phyloP scores from a whole-genome alignment of 2,797 vertebrate species.

The Chaunax sp. region DNA sequence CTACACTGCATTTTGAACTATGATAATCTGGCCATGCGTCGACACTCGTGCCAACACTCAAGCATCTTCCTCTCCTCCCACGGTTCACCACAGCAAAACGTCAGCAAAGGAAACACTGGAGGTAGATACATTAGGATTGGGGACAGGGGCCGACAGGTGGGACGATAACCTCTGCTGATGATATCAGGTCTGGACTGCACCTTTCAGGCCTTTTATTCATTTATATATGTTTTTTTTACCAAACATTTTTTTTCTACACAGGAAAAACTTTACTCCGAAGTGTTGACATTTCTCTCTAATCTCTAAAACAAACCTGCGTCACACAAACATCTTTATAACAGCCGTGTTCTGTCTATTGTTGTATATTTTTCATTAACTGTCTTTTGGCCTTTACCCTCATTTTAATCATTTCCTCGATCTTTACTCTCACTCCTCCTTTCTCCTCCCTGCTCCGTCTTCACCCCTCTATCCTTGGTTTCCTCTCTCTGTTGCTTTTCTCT shows the following conservation, averaged over 20 bases:
- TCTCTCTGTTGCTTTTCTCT: conserved; percentile 17
- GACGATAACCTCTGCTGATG: too few species aligned
- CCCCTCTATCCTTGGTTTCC: not conserved
- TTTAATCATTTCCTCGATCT: conserved; percentile 20
- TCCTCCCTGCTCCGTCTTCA: conserved; percentile 9
- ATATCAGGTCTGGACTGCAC: too few species aligned
- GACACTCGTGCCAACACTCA: too few species aligned
- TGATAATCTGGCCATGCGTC: too few species aligned
- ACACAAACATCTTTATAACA: not conserved
- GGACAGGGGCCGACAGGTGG: too few species aligned
- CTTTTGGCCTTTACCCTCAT: not conserved
- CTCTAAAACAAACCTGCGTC: not conserved
- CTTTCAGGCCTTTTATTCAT: too few species aligned
- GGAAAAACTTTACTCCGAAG: not conserved
- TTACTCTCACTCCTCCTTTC: conserved; percentile 17
- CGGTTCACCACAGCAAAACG: too few species aligned
- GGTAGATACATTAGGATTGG: too few species aligned
- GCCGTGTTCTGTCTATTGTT: not conserved
- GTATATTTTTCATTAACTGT: not conserved
- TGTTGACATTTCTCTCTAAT: not conserved
- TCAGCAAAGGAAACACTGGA: too few species aligned
- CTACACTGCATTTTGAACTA: too few species aligned
- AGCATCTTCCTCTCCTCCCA: too few species aligned
- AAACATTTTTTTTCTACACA: not conserved
- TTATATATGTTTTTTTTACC: not conserved